Evolutionary conservation across 2,797 vertebrate species (phyloP), one percentile per base, ranked within the genome.

Genomic region (Molossus alvarezi): DNA sequence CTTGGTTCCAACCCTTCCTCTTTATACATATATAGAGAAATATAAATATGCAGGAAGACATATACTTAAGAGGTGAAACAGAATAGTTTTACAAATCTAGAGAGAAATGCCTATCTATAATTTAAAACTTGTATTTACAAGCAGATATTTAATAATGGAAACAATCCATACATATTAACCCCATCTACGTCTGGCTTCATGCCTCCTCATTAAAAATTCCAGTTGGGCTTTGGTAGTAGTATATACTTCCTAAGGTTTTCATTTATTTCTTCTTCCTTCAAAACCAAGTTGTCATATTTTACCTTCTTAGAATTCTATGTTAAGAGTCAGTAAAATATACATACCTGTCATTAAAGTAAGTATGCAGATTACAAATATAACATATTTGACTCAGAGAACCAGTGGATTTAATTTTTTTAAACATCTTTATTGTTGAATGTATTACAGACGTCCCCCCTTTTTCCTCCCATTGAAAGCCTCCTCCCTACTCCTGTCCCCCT

Each of bases 211-310:
- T 91, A 89, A 73, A 81, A 53, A 51, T 48, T 48, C 25, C 45
- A 64, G 33, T 45, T 69, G 11, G 95, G 37, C 53, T 91, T 95
- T 95, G 25, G 41, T 91, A 57, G 9, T 92, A 65, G 37, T 58
- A 1, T 73, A 37, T 79, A 62, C 14, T 90, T 88, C 6, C 82
- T 14, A 21, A 14, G 45, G 12, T 83, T 60, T 88, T 94, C 72
- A 60, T 94, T 92, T 96, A 20, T 65, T 81, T 14, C n/a, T 41
- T 76, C 4, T 55, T 79, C 21, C 27, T 86, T 91, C 11, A 87
- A 91, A 94, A 94, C 10, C 27, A 90, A n/a, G 65, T 69, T 80
- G 76, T 79, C 53, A 51, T 81, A 76, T 77, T 96, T 96, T 69
- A 87, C n/a, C 62, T 71, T 79, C 6, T 88, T 77, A 48, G 25